A percentile compares a stretch with the other conserved stretches of the same genome.
Conservation (phyloP, 2,113 vertebrate genomes). For the Lonchura striata region DNA sequence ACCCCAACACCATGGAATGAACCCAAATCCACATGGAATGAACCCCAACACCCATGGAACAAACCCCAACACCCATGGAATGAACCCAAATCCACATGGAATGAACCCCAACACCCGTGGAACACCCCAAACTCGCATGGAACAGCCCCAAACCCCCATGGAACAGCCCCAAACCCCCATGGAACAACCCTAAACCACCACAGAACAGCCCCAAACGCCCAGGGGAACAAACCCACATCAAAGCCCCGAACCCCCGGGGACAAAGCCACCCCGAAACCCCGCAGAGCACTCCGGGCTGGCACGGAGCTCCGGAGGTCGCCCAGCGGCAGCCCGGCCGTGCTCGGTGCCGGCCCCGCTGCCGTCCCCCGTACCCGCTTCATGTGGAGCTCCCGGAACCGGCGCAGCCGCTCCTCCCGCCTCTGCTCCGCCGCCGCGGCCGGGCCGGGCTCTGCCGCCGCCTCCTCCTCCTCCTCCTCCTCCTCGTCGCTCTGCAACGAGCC, state of each 20-base stretch:
- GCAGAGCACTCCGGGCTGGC: accelerated
- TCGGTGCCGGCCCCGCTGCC: not conserved
- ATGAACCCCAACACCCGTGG: too few relatives aligned
- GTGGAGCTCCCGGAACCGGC: slow-evolving; percentile 90
- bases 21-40: too few relatives aligned
- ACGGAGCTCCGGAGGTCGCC: accelerated
- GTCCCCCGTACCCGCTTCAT: slow-evolving; percentile 80
- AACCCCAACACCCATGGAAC: too few relatives aligned
- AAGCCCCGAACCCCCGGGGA: accelerated
- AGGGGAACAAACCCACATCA: accelerated
- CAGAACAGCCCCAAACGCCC: too few relatives aligned
- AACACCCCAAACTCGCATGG: too few relatives aligned
- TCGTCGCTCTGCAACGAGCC: slow-evolving; percentile 21
- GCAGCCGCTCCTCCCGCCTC: slow-evolving; percentile 84
- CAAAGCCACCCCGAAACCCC: accelerated
- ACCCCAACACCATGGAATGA: too few relatives aligned
- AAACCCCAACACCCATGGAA: too few relatives aligned
- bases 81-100: too few relatives aligned
- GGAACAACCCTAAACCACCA: too few relatives aligned
- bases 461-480: not conserved
- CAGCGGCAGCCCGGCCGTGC: not conserved
- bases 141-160: too few relatives aligned
- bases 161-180: too few relatives aligned
- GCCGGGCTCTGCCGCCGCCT: not conserved
- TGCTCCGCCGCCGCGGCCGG: slow-evolving; percentile 49